A percentile compares a stretch with the other conserved stretches of the same genome.
Conservation (phyloP, 2,888 invertebrate genomes). For the Drosophila anomelani region DNA sequence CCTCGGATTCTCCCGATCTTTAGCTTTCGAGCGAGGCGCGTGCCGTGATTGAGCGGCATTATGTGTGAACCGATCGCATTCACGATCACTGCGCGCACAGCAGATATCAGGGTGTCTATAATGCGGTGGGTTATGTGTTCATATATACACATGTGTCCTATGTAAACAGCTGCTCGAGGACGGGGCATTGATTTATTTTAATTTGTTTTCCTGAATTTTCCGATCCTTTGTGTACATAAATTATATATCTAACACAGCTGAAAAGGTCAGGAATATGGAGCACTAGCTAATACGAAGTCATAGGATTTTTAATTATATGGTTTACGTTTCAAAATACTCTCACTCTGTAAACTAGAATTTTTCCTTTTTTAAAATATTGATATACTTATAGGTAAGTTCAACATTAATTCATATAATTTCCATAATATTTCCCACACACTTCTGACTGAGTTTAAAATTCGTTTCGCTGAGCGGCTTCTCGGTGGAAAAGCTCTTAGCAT, state of each 20-base stretch:
- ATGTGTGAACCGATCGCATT: conserved; percentile 66
- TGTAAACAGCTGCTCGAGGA: conserved; percentile 27
- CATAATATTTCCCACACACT: conserved; percentile 10
- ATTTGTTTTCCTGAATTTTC: conserved; percentile 25
- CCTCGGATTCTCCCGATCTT: conserved; percentile 12
- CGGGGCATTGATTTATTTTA: conserved; percentile 62
- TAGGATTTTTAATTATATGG: not conserved
- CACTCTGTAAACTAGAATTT: too few species aligned
- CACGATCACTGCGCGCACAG: conserved; percentile 51
- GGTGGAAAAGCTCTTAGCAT: conserved; percentile 13
- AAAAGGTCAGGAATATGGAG: conserved; percentile 10
- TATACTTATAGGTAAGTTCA: not conserved
- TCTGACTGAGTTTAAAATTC: conserved; percentile 10
- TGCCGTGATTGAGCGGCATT: conserved; percentile 51
- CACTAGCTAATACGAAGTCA: not conserved
- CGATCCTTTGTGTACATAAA: not conserved
- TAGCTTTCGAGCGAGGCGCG: conserved; percentile 62
- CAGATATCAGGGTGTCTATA: conserved; percentile 54
- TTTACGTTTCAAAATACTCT: not conserved
- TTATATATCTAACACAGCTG: not conserved
- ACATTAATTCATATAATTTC: conserved; percentile 8
- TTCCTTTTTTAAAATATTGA: too few species aligned
- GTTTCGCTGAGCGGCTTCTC: not conserved
- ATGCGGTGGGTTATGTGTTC: conserved; percentile 30
- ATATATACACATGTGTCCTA: conserved; percentile 19